Base-by-base conservation (phyloP, 2,888 invertebrate species). In the Byasa hedistus region DNA sequence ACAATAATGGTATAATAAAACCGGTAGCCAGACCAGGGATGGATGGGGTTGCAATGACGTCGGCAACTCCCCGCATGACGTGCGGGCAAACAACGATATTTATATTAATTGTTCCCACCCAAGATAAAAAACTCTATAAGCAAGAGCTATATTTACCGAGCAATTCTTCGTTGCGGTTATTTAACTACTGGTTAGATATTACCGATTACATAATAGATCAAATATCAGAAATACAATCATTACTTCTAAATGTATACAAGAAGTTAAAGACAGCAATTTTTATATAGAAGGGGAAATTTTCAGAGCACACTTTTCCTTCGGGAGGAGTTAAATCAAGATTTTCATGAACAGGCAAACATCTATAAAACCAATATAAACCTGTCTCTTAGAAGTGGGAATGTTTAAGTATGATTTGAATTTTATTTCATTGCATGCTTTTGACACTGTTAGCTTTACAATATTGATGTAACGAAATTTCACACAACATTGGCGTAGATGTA, bases 31-130 rank as follows among this genome's bases (percentile, higher is more conserved):
- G 44, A 27, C 22, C 5, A 36, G 4, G 7, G 36, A 22, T 24
- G 56, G 66, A 23, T 48, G 27, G 55, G 51, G 55, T 21, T 10
- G 32, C 21, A 0, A 15, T 67, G 67, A 67, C 67, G 67, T 67
- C 67, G 63, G n/a, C 32, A 59, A 23, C 60, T 23, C 51, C 48
- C 32, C 17, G n/a, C 21, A n/a, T 59, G 59, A 60, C 63, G 67
- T 19, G 22, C 57, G 32, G 22, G 22, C n/a, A n/a, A 32, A 19
- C 32, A 1, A 7, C 32, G 21, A 57, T 19, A 32, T 27, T 56
- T 32, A 21, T 36, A 36, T 36, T 32, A 57, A 12, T 57, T 57
- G 52, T 21, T 21, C 19, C 10, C 52, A 52, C 52, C 21, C 21
- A 52, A 52, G 8, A 52, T 22, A 52, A 52, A 2, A 52, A 21